Evolutionary conservation across 2,797 vertebrate genomes (phyloP).

Genomic region (Notamacropus eugenii): DNA sequence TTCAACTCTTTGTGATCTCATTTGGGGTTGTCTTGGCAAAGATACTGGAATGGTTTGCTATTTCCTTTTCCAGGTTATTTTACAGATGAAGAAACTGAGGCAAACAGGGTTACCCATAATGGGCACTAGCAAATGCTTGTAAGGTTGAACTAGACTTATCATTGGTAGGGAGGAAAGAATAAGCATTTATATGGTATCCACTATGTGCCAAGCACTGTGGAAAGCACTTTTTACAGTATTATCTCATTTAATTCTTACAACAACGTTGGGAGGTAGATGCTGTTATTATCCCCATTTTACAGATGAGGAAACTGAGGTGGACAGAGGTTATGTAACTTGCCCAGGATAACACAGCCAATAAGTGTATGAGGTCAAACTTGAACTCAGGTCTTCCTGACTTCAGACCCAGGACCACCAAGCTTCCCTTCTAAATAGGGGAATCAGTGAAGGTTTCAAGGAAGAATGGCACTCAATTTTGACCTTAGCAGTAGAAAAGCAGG

Average conservation of each 20-base stretch:
- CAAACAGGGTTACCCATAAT: not conserved
- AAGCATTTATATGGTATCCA: not conserved
- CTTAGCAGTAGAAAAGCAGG: not conserved
- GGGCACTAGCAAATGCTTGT: not conserved
- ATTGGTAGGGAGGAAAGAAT: not conserved
- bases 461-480: not conserved
- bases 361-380: not conserved
- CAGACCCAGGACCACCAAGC: not conserved
- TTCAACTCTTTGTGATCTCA: not conserved
- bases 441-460: not conserved
- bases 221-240: not conserved
- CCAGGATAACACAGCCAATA: not conserved
- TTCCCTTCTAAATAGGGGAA: not conserved
- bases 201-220: not conserved
- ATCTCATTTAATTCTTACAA: not conserved
- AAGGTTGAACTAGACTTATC: not conserved
- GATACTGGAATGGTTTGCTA: not conserved
- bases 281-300: not conserved
- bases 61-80: not conserved
- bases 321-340: not conserved
- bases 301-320: not conserved
- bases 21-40: not conserved
- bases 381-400: not conserved
- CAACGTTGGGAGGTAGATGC: not conserved
- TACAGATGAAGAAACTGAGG: not conserved